A percentile compares a stretch with the other conserved stretches of the same genome.
phyloP scores from a whole-genome alignment of 2,888 invertebrate species.

The Cylindroiulus punctatus region DNA sequence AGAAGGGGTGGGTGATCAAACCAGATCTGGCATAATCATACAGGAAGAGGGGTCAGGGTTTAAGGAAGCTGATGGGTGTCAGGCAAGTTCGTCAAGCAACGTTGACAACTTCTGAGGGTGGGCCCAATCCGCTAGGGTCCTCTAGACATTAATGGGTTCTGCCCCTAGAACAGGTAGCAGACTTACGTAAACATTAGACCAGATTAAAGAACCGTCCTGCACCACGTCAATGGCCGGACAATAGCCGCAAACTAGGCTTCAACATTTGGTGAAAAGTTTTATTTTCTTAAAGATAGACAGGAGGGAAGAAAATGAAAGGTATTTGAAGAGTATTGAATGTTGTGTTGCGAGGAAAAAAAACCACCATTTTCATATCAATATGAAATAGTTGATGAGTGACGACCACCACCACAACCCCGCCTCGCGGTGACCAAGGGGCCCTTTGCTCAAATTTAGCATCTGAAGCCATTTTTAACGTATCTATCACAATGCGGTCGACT shows the following conservation, averaged over 20 bases:
- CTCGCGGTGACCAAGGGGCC: neutral
- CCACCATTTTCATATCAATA: slow-evolving; percentile 10
- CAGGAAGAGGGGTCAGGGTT: neutral
- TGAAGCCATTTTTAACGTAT: slow-evolving; percentile 6
- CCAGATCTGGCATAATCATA: neutral
- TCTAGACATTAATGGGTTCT: slow-evolving; percentile 29
- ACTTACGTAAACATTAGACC: slow-evolving; percentile 34
- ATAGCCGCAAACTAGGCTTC: slow-evolving; percentile 28
- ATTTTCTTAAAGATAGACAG: slow-evolving; percentile 38
- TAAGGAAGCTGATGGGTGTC: slow-evolving; percentile 28
- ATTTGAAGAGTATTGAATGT: slow-evolving; percentile 34
- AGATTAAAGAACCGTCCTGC: slow-evolving; percentile 28
- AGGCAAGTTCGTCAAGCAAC: slow-evolving; percentile 25
- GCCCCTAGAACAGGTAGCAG: slow-evolving; percentile 42
- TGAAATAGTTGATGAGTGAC: slow-evolving; percentile 37
- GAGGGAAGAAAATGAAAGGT: slow-evolving; percentile 31
- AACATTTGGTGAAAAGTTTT: slow-evolving; percentile 6
- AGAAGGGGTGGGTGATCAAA: slow-evolving; percentile 25
- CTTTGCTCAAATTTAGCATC: neutral
- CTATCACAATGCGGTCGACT: slow-evolving; percentile 29
- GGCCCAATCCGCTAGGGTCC: neutral
- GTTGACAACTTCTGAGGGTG: slow-evolving; percentile 37
- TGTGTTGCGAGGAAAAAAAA: neutral
- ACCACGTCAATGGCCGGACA: slow-evolving; percentile 23
- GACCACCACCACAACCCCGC: slow-evolving; percentile 31